A percentile compares a stretch with the other conserved stretches of the same genome.
These are phyloP conservation scores for Samia ricini DNA, from an alignment of 1,140 invertebrate species.

Conservation along the genomic window DNA sequence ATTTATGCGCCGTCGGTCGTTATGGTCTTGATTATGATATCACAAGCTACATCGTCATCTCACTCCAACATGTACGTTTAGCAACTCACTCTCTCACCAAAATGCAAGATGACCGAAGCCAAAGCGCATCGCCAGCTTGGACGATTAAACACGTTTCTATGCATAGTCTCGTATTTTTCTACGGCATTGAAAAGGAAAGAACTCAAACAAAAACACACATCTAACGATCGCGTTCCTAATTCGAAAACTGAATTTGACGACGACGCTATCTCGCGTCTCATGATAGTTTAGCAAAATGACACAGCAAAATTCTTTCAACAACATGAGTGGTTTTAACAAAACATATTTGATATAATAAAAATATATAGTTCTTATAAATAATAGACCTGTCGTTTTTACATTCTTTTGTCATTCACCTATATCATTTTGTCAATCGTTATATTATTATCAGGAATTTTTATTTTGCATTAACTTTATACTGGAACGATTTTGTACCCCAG, in stretches of 20 bases:
- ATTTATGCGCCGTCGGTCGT: conserved; percentile 37
- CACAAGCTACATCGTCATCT: conserved; percentile 59
- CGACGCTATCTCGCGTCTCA: conserved; percentile 23
- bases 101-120: conserved; percentile 39
- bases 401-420: too few relatives aligned
- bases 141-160: conserved; percentile 75
- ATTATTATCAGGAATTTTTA: too few relatives aligned
- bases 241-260: conserved; percentile 16
- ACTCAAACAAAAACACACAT: conserved; percentile 39
- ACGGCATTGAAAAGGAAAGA: conserved; percentile 26
- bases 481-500: too few relatives aligned
- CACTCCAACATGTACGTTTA: conserved; percentile 34
- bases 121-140: conserved; percentile 50
- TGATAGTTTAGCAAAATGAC: conserved; percentile 43
- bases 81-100: conserved; percentile 44
- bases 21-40: conserved; percentile 69
- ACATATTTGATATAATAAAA: neutral
- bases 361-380: too few relatives aligned
- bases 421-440: too few relatives aligned
- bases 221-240: conserved; percentile 44
- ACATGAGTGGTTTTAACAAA: neutral
- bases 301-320: conserved; percentile 31
- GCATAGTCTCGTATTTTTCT: conserved; percentile 68
- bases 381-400: too few relatives aligned
- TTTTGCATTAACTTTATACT: too few relatives aligned